These are phyloP conservation scores for Gadus macrocephalus DNA, from an alignment of 2,113 vertebrate species.

Conservation along the genomic window DNA sequence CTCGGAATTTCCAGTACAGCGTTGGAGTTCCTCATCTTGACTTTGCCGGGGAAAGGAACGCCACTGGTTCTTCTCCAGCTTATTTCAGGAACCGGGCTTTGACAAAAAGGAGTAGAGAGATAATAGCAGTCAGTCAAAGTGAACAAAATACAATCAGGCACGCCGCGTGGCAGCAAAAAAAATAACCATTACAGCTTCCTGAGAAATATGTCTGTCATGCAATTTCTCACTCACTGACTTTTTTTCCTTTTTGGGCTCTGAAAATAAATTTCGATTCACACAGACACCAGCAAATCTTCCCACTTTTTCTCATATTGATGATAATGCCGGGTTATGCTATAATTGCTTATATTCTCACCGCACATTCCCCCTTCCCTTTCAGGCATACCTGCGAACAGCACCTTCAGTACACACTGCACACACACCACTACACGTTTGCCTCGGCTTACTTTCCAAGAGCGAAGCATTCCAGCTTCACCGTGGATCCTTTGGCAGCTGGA, in stretches of 20 bases:
- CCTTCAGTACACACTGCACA: constrained; percentile 4
- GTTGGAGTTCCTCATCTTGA: constrained; percentile 82
- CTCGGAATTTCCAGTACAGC: constrained; percentile 88
- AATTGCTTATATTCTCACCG: constrained; percentile 13
- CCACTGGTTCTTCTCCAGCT: constrained; percentile 90
- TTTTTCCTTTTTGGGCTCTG: not conserved
- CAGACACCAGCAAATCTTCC: not conserved
- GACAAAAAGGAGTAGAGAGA: constrained; percentile 25
- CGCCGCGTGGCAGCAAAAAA: constrained; percentile 1
- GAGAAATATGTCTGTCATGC: constrained; percentile 35
- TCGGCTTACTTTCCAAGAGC: constrained; percentile 93
- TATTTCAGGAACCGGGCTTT: constrained; percentile 90
- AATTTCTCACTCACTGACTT: constrained; percentile 12
- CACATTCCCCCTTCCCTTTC: constrained; percentile 6
- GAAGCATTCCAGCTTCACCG: constrained; percentile 90
- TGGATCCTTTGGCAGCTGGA: constrained; percentile 87
- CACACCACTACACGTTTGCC: constrained; percentile 15
- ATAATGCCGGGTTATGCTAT: not conserved
- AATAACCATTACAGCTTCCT: constrained; percentile 25
- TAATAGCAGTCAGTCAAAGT: constrained; percentile 33
- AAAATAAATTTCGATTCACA: not conserved
- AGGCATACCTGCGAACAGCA: constrained; percentile 20
- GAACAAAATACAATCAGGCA: constrained; percentile 48
- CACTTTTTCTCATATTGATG: no score
- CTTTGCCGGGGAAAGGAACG: constrained; percentile 83